Conservation (phyloP, 2,888 invertebrate genomes). For the Eupithecia pulchellata region DNA sequence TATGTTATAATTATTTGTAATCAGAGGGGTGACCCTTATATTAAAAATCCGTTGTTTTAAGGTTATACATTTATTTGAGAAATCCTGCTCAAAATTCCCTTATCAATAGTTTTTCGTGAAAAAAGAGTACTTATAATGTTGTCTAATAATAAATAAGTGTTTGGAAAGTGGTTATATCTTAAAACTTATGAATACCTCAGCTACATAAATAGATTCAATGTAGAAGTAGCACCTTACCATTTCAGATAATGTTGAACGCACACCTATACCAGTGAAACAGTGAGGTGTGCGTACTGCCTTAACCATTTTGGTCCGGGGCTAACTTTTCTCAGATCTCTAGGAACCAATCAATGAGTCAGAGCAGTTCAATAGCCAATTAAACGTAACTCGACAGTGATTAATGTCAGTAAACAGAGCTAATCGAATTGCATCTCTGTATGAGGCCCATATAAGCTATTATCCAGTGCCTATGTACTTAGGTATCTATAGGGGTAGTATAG, state of each 20-base stretch:
- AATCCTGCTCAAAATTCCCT: too few species aligned
- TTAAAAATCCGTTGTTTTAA: too few species aligned
- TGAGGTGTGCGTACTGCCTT: neutral
- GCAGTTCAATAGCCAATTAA: constrained; percentile 40
- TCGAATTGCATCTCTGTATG: constrained; percentile 36
- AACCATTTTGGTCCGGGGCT: neutral
- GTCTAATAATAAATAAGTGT: too few species aligned
- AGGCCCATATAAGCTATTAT: neutral
- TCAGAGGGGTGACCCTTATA: neutral
- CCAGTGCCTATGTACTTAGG: neutral
- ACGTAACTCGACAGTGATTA: constrained; percentile 37
- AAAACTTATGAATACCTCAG: too few species aligned
- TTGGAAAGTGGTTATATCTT: too few species aligned
- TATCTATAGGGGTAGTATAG: neutral
- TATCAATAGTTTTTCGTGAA: too few species aligned
- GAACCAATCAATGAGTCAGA: constrained; percentile 32
- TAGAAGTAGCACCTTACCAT: neutral
- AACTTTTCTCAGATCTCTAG: constrained; percentile 4
- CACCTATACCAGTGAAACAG: neutral
- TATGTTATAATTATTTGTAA: neutral
- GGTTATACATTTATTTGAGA: too few species aligned
- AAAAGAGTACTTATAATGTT: too few species aligned
- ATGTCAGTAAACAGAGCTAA: constrained; percentile 34
- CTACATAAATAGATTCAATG: too few species aligned
- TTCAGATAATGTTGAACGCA: neutral